phyloP scores from a whole-genome alignment of 1,140 invertebrate species.

The Caenorhabditis brenneri region DNA sequence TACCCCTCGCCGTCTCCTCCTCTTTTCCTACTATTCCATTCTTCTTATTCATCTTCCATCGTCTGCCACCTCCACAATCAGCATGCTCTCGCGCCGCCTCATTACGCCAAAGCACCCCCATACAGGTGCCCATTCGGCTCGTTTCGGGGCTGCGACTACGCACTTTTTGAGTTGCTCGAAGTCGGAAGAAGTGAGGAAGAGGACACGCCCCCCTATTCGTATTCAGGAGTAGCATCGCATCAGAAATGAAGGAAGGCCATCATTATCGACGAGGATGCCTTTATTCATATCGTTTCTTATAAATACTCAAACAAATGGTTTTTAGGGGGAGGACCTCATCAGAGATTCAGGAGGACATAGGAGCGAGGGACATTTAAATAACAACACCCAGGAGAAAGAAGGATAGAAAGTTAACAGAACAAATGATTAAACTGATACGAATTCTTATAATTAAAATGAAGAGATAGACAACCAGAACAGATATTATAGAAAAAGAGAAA shows the following conservation, averaged over 20 bases:
- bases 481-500: background rate
- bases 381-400: constrained; percentile 26
- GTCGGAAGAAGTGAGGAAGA: background rate
- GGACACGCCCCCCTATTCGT: background rate
- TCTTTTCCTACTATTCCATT: background rate
- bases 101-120: constrained; percentile 20
- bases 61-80: constrained; percentile 28
- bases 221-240: no score
- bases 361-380: background rate
- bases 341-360: background rate
- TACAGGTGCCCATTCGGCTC: constrained; percentile 33
- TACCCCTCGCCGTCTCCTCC: constrained; percentile 10
- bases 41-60: background rate
- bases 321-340: background rate
- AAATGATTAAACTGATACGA: background rate
- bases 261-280: background rate
- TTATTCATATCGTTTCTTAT: constrained; percentile 25
- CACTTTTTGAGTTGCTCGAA: constrained; percentile 12
- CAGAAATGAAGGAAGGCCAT: background rate
- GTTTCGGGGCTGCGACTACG: background rate
- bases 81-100: constrained; percentile 15
- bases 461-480: background rate
- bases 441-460: background rate
- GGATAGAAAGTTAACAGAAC: constrained; percentile 3
- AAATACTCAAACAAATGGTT: background rate